Evolutionary conservation across 2,797 vertebrate genomes (phyloP).

Genomic region (Austrolebias charrua): DNA sequence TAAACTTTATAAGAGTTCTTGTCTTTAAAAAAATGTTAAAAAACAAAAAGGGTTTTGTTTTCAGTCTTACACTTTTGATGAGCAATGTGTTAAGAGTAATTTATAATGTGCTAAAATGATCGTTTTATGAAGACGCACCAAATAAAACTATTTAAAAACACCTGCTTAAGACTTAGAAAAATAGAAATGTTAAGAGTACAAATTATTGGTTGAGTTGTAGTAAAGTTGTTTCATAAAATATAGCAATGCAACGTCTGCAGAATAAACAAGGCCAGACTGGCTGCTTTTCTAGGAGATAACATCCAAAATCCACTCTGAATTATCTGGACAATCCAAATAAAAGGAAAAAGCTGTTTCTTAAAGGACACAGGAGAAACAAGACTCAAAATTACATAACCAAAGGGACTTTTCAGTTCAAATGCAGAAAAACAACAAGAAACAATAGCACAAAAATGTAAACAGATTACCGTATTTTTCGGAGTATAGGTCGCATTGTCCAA

Average conservation of each 20-base stretch:
- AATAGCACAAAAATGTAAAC: not conserved
- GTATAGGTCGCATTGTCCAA: too few relatives aligned
- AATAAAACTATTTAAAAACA: not conserved
- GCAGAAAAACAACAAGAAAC: not conserved
- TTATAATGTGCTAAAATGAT: conserved; percentile 11
- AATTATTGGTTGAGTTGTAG: not conserved
- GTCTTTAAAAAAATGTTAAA: not conserved
- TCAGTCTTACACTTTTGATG: not conserved
- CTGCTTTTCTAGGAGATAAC: not conserved
- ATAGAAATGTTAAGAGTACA: conserved; percentile 1
- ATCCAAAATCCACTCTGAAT: not conserved
- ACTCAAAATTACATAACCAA: not conserved
- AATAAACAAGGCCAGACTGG: conserved; percentile 10
- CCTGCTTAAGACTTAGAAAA: not conserved
- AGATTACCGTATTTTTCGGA: too few relatives aligned
- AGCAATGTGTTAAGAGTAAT: conserved; percentile 4
- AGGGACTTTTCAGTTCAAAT: not conserved
- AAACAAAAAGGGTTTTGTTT: not conserved
- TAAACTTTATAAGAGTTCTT: too few relatives aligned
- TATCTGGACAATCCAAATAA: not conserved
- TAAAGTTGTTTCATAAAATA: conserved; percentile 11
- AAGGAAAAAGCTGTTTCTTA: too few relatives aligned
- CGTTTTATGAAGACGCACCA: not conserved
- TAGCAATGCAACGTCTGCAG: not conserved
- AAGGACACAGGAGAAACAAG: not conserved